Evolutionary conservation across 2,888 invertebrate species (phyloP), one percentile per base, ranked within the genome.

Genomic region (Plagodis dolabraria): DNA sequence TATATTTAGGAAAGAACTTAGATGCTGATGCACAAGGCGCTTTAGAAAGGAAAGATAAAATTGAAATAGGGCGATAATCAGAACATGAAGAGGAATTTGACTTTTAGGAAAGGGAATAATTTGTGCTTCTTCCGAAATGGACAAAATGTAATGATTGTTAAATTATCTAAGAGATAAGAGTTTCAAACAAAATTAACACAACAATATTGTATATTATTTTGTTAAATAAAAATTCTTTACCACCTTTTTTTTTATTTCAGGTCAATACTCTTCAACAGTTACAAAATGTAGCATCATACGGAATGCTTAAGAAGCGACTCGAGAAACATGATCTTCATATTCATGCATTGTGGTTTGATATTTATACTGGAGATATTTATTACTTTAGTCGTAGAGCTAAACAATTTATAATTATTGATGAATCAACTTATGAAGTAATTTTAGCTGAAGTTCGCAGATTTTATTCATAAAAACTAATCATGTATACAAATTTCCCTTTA

Each of bases 281-380:
- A 66, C 97, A 98, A 83, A 98, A 99, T 83, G 95, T 99, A 48
- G 97, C 98, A 4, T 98, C 98, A 10, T 98, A 99, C 80, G 97
- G 97, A 44, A 98, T 98, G 90, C 89, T 99, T 42, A 96, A 96
- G 77, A 95, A 95, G 64, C 95, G 97, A 1, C 90, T 99, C 11
- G 95, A 97, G 81, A 94, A 94, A 46, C 96, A 97, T 72, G 95
- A 97, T 80, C 93, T 98, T 45, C 97, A 97, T 75, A 96, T 99
- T 68, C 98, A 98, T 77, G 99, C 99, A 0, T 91, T 99, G 43
- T 99, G 99, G 99, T 99, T 99, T 83, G 99, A 99, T 83, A 98
- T 99, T 82, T 98, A 98, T 82, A 98, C 98, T 0, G 99, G 98
- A 0, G 98, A 99, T 84, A 97, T 99, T 76, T 98, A 97, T 84